Percentiles rank a stretch among this genome's conserved stretches.
Evolutionary conservation across 2,888 invertebrate genomes (phyloP).

Genomic region (Mactromeris polynyma): DNA sequence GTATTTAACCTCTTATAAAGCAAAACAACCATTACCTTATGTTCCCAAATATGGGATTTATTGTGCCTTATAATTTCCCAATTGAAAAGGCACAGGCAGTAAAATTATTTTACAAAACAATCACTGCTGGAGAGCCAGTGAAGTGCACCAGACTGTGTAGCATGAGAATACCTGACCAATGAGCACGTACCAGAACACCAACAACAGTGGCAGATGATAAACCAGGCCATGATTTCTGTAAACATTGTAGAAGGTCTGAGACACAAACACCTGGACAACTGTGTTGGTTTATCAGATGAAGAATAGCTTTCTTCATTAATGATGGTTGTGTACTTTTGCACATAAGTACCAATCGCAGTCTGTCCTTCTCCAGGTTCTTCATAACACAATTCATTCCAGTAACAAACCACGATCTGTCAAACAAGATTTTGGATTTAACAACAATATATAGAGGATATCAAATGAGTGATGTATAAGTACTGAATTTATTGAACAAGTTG

Average conservation of each 20-base stretch:
- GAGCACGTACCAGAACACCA: conserved; percentile 39
- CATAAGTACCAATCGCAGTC: conserved; percentile 65
- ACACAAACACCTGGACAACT: conserved; percentile 67
- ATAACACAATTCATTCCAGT: conserved; percentile 66
- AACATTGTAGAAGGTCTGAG: conserved; percentile 41
- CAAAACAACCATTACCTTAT: too few species aligned
- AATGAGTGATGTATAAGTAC: too few species aligned
- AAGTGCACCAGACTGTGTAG: too few species aligned
- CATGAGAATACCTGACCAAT: background rate
- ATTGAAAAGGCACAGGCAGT: too few species aligned
- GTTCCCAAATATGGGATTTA: too few species aligned
- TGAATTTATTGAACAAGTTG: too few species aligned
- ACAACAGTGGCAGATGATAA: conserved; percentile 40
- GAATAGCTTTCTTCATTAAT: conserved; percentile 61
- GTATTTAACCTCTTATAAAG: too few species aligned
- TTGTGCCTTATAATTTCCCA: too few species aligned
- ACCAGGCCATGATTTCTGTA: conserved; percentile 47
- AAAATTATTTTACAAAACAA: too few species aligned
- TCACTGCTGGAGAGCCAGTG: too few species aligned
- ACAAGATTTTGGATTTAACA: background rate
- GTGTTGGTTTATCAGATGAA: conserved; percentile 65
- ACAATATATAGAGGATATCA: too few species aligned
- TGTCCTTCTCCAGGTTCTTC: conserved; percentile 66
- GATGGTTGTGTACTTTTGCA: conserved; percentile 64
- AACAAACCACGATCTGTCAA: conserved; percentile 67